Conservation (phyloP, 1,140 invertebrate genomes). For the Berghia stephanieae region DNA sequence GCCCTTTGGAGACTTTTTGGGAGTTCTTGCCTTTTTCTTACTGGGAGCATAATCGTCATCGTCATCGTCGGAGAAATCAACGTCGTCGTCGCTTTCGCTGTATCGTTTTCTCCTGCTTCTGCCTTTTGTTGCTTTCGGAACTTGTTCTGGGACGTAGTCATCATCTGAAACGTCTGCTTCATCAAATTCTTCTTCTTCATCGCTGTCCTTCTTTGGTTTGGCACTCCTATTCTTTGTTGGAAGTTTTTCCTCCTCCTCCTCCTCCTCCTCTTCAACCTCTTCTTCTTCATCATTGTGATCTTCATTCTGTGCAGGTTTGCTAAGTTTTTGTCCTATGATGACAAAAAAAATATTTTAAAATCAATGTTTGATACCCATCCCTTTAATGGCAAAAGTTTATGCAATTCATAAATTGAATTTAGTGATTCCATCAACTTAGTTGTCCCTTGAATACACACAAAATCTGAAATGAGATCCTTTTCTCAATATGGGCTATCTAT, state of each 20-base stretch:
- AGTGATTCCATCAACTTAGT: too few relatives aligned
- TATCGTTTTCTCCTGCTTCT: conserved; percentile 14
- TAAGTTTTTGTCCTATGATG: conserved; percentile 9
- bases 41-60: conserved; percentile 25
- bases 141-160: conserved; percentile 37
- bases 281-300: conserved; percentile 39
- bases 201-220: not conserved
- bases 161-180: conserved; percentile 30
- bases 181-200: conserved; percentile 20
- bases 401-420: too few relatives aligned
- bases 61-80: conserved; percentile 13
- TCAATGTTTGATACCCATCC: too few relatives aligned
- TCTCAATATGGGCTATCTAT: too few relatives aligned
- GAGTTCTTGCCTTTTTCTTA: conserved; percentile 10
- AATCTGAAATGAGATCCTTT: too few relatives aligned
- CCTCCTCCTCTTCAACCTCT: conserved; percentile 45
- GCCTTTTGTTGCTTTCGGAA: not conserved
- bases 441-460: too few relatives aligned
- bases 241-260: conserved; percentile 37
- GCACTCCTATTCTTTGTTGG: not conserved
- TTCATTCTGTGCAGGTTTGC: not conserved
- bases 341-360: conserved; percentile 10
- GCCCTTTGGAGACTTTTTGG: conserved; percentile 13
- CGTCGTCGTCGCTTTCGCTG: conserved; percentile 18
- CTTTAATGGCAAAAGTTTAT: too few relatives aligned